phyloP scores from a whole-genome alignment of 2,888 invertebrate species.

The Drosophila maculinotata region DNA sequence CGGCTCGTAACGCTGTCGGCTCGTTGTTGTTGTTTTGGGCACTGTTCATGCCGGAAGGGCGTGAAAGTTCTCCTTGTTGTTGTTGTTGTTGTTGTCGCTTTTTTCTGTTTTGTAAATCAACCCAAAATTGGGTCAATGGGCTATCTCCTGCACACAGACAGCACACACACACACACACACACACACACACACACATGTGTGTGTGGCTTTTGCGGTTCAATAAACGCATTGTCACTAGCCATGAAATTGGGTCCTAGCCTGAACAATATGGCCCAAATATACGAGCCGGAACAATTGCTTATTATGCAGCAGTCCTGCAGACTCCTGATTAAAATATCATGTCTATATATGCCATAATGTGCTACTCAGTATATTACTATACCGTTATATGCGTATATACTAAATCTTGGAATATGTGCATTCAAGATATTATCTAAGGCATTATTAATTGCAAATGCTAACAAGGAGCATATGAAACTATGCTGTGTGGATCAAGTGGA shows the following conservation, averaged over 20 bases:
- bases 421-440: no score
- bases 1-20: constrained; percentile 39
- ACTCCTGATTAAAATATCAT: not conserved
- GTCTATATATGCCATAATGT: not conserved
- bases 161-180: constrained; percentile 36
- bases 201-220: constrained; percentile 63
- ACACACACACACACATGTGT: constrained; percentile 4
- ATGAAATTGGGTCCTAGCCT: constrained; percentile 45
- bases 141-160: constrained; percentile 62
- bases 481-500: no score
- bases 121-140: constrained; percentile 83
- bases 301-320: not conserved
- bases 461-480: no score
- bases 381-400: no score
- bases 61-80: constrained; percentile 45
- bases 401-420: no score
- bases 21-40: constrained; percentile 2
- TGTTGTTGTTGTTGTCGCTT: constrained; percentile 34
- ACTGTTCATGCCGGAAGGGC: constrained; percentile 42
- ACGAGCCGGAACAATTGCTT: not conserved
- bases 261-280: not conserved
- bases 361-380: no score
- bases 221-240: constrained; percentile 61
- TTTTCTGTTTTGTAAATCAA: constrained; percentile 70
- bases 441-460: no score